Base-by-base conservation (phyloP, 2,888 invertebrate species). In the Microplitis manilae region DNA sequence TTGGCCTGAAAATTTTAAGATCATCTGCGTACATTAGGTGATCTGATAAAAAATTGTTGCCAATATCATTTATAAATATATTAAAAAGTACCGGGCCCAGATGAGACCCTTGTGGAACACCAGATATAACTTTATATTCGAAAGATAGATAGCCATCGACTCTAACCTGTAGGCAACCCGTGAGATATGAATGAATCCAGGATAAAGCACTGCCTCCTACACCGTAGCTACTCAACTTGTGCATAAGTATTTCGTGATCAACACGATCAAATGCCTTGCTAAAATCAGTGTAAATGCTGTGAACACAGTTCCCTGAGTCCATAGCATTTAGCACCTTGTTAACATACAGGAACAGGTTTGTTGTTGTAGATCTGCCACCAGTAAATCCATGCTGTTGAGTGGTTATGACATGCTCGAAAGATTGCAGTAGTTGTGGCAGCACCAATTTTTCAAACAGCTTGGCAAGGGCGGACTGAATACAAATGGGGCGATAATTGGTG, bases 341-440 rank as follows among this genome's bases (percentile, higher is more conserved):
- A 1, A 30, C 13, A 1, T 30, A 30, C 6, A 30, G 6, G 8
- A 67, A 30, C 5, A 67, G 5, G 8, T 67, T 67, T 7, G 67
- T 30, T 7, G n/a, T 38, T 4, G 67, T 67, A 5, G 67, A 67
- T 30, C 67, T 20, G n/a, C 38, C 67, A 13, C 8, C 30, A 6
- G 38, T 67, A 5, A 67, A 67, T 6, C 67, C 67, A 67, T 67
- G 67, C 2, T 67, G 67, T 30, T 38, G 6, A 8, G 20, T 67
- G 0, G 9, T 30, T 7, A 39, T 30, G 38, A 67, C 13, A 30
- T 67, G 20, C 9, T 67, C 13, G 8, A 67, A 67, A 30, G 67
- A 13, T 7, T 7, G 8, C 6, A 38, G 13, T 7, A 67, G 30
- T 30, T 9, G 13, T 9, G 38, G 20, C 38, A 38, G 30, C 5